These are phyloP conservation scores for Myotis davidii DNA, from an alignment of 2,113 vertebrate species.

Conservation along the genomic window DNA sequence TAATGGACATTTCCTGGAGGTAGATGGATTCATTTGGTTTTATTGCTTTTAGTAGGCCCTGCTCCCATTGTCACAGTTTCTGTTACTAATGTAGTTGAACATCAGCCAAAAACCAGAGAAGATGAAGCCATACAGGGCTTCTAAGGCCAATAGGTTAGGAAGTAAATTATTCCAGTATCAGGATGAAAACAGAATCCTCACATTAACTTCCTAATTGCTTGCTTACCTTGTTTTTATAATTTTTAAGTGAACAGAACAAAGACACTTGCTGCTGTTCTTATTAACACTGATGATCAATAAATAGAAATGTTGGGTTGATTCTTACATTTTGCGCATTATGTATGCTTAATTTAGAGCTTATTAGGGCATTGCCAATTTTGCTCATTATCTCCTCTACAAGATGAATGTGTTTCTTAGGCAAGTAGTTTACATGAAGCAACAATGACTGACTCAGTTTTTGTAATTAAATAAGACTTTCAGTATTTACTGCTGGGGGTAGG, in stretches of 20 bases:
- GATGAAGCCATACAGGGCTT: conserved; percentile 46
- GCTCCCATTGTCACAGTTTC: conserved; percentile 22
- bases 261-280: conserved; percentile 68
- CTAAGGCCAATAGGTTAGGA: conserved; percentile 56
- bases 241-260: conserved; percentile 74
- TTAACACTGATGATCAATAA: conserved; percentile 79
- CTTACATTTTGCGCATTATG: conserved; percentile 70
- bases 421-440: conserved; percentile 63
- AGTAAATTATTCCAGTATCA: conserved; percentile 64
- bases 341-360: conserved; percentile 79
- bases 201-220: conserved; percentile 72
- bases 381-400: conserved; percentile 73
- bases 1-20: conserved; percentile 54
- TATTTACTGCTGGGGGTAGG: conserved; percentile 25
- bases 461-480: conserved; percentile 56
- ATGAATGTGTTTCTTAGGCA: conserved; percentile 68
- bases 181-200: conserved; percentile 56
- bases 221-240: conserved; percentile 74
- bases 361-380: conserved; percentile 70
- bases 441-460: conserved; percentile 62
- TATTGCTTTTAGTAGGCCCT: conserved; percentile 50
- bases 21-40: conserved; percentile 8
- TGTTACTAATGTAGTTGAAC: conserved; percentile 48
- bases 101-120: conserved; percentile 57
- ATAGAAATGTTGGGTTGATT: conserved; percentile 64